phyloP scores from a whole-genome alignment of 30 jellyfish, hydroid and myxozoan genomes.

The Chrysaora quinquecirrha region DNA sequence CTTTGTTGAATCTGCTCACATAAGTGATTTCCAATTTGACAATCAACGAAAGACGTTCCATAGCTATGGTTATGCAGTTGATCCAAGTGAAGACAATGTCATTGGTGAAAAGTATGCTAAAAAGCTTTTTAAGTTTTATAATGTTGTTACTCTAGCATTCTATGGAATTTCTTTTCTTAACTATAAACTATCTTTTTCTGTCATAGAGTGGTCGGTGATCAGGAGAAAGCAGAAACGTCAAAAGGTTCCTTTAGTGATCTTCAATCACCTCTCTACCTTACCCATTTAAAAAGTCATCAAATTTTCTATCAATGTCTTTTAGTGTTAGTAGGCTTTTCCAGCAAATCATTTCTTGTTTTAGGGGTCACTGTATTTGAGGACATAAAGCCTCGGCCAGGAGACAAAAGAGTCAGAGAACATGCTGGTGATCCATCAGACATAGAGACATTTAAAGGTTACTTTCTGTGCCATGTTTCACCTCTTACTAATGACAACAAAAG shows the following conservation, averaged over 20 bases:
- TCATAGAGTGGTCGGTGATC: too few relatives aligned
- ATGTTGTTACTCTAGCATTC: not conserved
- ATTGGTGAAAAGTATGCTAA: conserved; percentile 81
- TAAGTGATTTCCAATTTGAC: conserved; percentile 94
- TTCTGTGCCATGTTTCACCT: too few relatives aligned
- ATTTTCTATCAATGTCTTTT: too few relatives aligned
- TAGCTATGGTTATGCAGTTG: conserved; percentile 96
- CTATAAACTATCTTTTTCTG: too few relatives aligned
- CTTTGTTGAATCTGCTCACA: conserved; percentile 90
- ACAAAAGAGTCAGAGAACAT: conserved; percentile 78
- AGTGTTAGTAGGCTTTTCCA: too few relatives aligned
- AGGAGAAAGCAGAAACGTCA: conserved; percentile 52
- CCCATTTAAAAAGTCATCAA: too few relatives aligned
- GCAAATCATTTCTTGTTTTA: conserved; percentile 17
- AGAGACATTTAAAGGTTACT: conserved; percentile 92
- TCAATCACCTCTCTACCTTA: too few relatives aligned
- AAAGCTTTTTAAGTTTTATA: not conserved
- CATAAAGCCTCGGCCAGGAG: conserved; percentile 81
- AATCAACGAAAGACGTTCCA: conserved; percentile 91
- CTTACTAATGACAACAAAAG: too few relatives aligned
- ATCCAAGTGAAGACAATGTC: conserved; percentile 90
- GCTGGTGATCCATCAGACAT: conserved; percentile 95
- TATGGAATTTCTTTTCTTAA: too few relatives aligned
- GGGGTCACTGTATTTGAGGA: conserved; percentile 91
- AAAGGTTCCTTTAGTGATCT: conserved; percentile 45